Base-by-base conservation (phyloP, 2,888 invertebrate species). In the Chirona hameri region DNA sequence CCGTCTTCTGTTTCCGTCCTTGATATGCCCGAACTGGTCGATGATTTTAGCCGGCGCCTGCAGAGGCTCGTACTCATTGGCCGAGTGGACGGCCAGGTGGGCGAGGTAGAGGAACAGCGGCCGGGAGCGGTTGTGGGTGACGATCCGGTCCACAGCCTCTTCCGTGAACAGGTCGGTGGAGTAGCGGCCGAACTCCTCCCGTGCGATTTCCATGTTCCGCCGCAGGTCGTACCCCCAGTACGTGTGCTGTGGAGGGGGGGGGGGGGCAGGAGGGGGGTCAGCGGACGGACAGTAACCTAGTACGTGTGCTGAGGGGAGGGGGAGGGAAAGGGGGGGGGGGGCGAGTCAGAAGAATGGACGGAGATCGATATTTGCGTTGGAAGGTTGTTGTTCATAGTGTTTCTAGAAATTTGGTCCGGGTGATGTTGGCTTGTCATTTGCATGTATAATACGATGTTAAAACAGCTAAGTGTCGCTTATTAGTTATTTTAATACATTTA, bases 71-170 rank as follows among this genome's bases (percentile, higher is more conserved):
- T 93, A 93, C 0, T 93, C 92, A 89, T 96, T 96, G 0, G 93
- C 95, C 69, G 94, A 95, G 89, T 98, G 98, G 0, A 95, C 94
- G 0, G 97, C 96, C 0, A 94, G 93, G 88, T 97, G 97, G 0
- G 95, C 92, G 81, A 98, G 88, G 88, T 95, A 95, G 81, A 98
- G 90, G 88, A 98, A 97, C 83, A 98, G 87, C 0, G 98, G 96
- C 83, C 89, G 87, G 4, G 90, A 89, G 10, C 87, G 86, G 87
- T 95, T 92, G 88, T 96, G 95, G 0, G 89, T 87, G 18, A 90
- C 87, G 84, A 97, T 95, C 31, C 94, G 90, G 85, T 90, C 90
- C 0, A 93, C 90, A 0, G 96, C 93, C 87, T 95, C 93, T 1
- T 91, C 89, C 0, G 96, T 94, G 86, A 95, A 94, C 24, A 96